These are phyloP conservation scores for Protula sp. DNA, from an alignment of 2,888 invertebrate genomes.

Conservation along the genomic window DNA sequence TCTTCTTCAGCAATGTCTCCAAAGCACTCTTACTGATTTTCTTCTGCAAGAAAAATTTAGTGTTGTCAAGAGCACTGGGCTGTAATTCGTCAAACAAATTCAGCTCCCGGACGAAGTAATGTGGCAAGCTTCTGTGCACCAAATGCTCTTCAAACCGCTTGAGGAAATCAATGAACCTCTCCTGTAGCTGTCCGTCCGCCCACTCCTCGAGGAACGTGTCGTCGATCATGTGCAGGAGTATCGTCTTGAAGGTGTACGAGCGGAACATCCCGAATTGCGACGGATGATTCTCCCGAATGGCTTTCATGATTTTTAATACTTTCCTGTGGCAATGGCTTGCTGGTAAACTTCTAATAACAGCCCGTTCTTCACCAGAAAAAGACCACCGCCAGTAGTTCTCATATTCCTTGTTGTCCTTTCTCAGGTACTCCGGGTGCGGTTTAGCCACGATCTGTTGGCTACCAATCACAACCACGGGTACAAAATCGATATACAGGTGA, in stretches of 20 bases:
- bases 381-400: slow-evolving; percentile 11
- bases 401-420: not conserved
- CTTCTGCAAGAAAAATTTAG: not conserved
- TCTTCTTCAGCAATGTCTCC: too few species aligned
- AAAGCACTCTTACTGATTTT: not conserved
- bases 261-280: slow-evolving; percentile 13
- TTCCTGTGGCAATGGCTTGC: slow-evolving; percentile 5
- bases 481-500: slow-evolving; percentile 6
- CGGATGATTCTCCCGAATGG: slow-evolving; percentile 13
- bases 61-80: not conserved
- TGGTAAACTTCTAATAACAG: not conserved
- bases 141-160: slow-evolving; percentile 8
- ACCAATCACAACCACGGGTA: slow-evolving; percentile 1
- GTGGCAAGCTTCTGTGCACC: slow-evolving; percentile 2
- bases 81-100: slow-evolving; percentile 12
- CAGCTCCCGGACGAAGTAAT: slow-evolving; percentile 6
- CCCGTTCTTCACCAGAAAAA: slow-evolving; percentile 3
- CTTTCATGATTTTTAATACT: slow-evolving; percentile 17
- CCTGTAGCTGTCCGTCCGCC: slow-evolving; percentile 9
- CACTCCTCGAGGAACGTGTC: slow-evolving; percentile 2
- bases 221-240: slow-evolving; percentile 10
- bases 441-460: slow-evolving; percentile 4
- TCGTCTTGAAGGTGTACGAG: slow-evolving; percentile 13
- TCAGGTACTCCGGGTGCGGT: not conserved
- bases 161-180: slow-evolving; percentile 15